Percentiles rank a stretch among this genome's conserved stretches.
Evolutionary conservation across 2,113 vertebrate genomes (phyloP).

Genomic region (Amia ocellicauda): DNA sequence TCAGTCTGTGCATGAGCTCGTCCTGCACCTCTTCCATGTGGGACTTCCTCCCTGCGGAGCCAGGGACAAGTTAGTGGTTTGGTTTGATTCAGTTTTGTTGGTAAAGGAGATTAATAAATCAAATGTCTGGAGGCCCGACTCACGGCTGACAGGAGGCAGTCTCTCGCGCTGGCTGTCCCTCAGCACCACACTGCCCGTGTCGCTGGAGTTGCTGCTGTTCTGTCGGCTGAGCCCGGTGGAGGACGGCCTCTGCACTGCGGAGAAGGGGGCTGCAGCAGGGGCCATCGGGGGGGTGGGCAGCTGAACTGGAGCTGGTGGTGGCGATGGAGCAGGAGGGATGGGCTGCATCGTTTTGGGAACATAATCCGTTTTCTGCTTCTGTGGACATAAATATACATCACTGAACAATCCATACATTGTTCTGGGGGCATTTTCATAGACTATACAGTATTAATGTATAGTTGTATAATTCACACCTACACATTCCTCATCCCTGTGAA

Average conservation of each 20-base stretch:
- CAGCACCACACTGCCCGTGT: conserved; percentile 54
- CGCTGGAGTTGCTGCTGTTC: conserved; percentile 73
- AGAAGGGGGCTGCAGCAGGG: conserved; percentile 54
- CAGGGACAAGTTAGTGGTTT: too few species aligned
- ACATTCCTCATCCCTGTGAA: too few species aligned
- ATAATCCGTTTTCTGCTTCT: conserved; percentile 83
- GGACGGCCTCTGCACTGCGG: conserved; percentile 23
- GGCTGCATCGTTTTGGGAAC: conserved; percentile 48
- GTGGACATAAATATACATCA: conserved; percentile 20
- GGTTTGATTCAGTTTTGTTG: too few species aligned
- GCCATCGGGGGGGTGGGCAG: conserved; percentile 51
- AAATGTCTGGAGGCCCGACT: conserved; percentile 24
- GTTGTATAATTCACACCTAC: too few species aligned
- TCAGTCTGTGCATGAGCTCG: conserved; percentile 86
- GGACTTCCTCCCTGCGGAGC: conserved; percentile 79
- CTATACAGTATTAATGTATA: too few species aligned
- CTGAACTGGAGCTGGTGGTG: conserved; percentile 58
- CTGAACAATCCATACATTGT: too few species aligned
- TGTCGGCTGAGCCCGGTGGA: conserved; percentile 62
- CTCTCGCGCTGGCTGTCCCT: conserved; percentile 70
- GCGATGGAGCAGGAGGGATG: conserved; percentile 50
- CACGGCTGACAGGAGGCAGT: conserved; percentile 55
- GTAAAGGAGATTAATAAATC: too few species aligned
- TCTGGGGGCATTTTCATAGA: too few species aligned
- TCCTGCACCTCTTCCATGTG: conserved; percentile 98